Percentiles rank a stretch among this genome's conserved stretches.
Evolutionary conservation across 2,113 vertebrate genomes (phyloP).

Genomic region (Poeciliopsis retropinna): DNA sequence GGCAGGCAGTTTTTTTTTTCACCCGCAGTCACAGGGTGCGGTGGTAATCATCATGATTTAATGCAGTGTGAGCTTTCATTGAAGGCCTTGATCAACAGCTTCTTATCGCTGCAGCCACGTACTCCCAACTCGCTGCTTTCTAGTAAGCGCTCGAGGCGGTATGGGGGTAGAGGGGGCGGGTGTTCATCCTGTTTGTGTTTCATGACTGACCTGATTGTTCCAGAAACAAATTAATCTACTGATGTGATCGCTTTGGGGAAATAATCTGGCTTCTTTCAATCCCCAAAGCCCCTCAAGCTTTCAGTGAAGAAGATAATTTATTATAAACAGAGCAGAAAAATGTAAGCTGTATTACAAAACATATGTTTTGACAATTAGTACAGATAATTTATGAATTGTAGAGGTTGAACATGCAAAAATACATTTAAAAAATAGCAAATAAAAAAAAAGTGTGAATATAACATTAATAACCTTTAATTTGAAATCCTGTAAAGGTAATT

Average conservation of each 20-base stretch:
- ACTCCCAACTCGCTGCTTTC: not conserved
- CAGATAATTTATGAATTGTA: too few relatives aligned
- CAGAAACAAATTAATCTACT: conserved; percentile 7
- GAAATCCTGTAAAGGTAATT: too few relatives aligned
- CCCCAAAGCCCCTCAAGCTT: not conserved
- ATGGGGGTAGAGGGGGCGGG: not conserved
- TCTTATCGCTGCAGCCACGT: conserved; percentile 14
- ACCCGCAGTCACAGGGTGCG: not conserved
- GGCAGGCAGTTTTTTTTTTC: conserved; percentile 15
- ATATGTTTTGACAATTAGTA: too few relatives aligned
- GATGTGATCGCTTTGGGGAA: conserved; percentile 10
- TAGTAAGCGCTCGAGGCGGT: not conserved
- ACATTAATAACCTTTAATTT: too few relatives aligned
- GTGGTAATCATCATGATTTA: conserved; percentile 12
- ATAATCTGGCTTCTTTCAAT: conserved; percentile 8
- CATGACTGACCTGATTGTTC: conserved; percentile 7
- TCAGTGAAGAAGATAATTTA: not conserved
- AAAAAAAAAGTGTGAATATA: too few relatives aligned
- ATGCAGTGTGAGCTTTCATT: not conserved
- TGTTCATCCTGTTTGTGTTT: conserved; percentile 8
- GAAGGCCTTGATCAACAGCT: not conserved
- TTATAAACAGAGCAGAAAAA: not conserved
- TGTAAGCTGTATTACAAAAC: too few relatives aligned
- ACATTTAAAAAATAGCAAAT: too few relatives aligned
- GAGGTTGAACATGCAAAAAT: too few relatives aligned